These are phyloP conservation scores for Oryzias dopingdopingensis DNA, from an alignment of 2,797 vertebrate species.

Conservation along the genomic window DNA sequence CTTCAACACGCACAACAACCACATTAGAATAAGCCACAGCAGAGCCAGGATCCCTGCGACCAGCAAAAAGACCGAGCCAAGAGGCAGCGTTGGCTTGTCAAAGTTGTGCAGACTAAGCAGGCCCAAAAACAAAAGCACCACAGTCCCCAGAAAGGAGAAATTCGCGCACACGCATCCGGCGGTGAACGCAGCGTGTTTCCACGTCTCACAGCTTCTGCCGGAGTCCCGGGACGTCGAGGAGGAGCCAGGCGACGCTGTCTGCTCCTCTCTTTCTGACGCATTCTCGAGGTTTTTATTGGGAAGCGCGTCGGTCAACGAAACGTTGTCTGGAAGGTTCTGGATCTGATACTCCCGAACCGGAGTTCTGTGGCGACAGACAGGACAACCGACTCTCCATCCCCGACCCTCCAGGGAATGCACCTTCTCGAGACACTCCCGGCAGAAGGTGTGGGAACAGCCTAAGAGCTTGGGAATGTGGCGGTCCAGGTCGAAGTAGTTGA, in stretches of 20 bases:
- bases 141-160: conserved; percentile 79
- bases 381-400: conserved; percentile 68
- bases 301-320: conserved; percentile 64
- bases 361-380: conserved; percentile 81
- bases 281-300: conserved; percentile 38
- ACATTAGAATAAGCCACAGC: conserved; percentile 80
- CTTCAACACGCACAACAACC: conserved; percentile 80
- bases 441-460: conserved; percentile 84
- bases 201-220: conserved; percentile 72
- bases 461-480: conserved; percentile 76
- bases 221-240: neutral
- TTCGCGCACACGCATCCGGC: conserved; percentile 81
- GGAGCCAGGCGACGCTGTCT: neutral
- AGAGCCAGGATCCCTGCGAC: conserved; percentile 78
- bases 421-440: conserved; percentile 79
- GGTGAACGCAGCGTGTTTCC: conserved; percentile 74
- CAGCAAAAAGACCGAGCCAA: conserved; percentile 78
- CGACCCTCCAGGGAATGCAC: conserved; percentile 71
- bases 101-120: conserved; percentile 83
- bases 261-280: neutral
- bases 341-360: conserved; percentile 77
- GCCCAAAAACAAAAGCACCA: conserved; percentile 81
- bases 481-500: conserved; percentile 82
- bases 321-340: conserved; percentile 77
- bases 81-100: conserved; percentile 59